A percentile compares a stretch with the other conserved stretches of the same genome.
Evolutionary conservation across 2,888 invertebrate species (phyloP).

Genomic region (Tipula lateralis): DNA sequence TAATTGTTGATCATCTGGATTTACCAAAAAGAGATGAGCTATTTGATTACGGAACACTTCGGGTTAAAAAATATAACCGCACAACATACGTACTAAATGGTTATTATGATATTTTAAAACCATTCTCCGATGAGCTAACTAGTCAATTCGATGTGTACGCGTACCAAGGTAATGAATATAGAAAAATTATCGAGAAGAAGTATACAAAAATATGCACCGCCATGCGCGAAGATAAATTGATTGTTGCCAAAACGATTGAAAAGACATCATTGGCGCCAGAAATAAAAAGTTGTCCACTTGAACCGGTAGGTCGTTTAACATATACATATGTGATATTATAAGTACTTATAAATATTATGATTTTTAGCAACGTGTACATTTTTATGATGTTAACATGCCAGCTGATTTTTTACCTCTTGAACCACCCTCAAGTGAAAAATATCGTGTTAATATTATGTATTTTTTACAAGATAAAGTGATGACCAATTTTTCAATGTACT

Average conservation of each 20-base stretch:
- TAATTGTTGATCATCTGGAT: not conserved
- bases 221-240: no score
- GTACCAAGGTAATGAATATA: no score
- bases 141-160: no score
- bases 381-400: not conserved
- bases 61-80: not conserved
- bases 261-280: no score
- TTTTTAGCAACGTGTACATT: no score
- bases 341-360: no score
- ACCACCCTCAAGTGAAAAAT: not conserved
- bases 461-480: not conserved
- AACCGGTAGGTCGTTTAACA: no score
- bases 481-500: not conserved
- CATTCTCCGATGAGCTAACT: not conserved
- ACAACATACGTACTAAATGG: not conserved
- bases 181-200: no score
- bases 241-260: no score
- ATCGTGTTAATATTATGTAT: not conserved
- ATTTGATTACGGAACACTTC: not conserved
- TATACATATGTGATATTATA: no score
- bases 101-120: not conserved
- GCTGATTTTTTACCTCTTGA: not conserved
- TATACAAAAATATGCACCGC: no score
- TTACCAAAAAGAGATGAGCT: not conserved
- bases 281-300: no score